Conservation (phyloP, 2,797 vertebrate species). For the Sebastes ruberrimus region DNA sequence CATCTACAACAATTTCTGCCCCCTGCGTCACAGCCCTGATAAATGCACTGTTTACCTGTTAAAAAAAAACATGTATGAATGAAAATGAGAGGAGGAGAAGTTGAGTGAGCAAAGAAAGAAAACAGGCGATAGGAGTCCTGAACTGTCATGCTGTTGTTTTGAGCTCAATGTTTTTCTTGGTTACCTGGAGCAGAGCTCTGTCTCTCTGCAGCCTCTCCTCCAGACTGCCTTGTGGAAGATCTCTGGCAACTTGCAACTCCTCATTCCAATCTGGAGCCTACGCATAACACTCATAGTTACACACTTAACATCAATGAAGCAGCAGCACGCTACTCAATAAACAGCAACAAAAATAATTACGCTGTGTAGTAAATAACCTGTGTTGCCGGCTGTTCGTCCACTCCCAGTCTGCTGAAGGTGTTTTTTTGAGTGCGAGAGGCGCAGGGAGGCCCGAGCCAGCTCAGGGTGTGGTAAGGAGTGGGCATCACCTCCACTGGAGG, state of each 20-base stretch:
- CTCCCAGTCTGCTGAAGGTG: slow-evolving; percentile 76
- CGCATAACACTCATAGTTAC: neutral
- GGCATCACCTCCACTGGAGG: slow-evolving; percentile 70
- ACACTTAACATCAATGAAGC: neutral
- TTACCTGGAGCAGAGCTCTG: slow-evolving; percentile 81
- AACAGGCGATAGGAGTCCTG: neutral
- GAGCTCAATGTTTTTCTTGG: neutral
- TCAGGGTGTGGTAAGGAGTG: slow-evolving; percentile 79
- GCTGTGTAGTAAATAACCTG: slow-evolving; percentile 69
- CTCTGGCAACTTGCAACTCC: slow-evolving; percentile 83
- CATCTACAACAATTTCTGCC: slow-evolving; percentile 81
- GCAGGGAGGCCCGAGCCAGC: slow-evolving; percentile 82
- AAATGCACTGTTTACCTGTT: slow-evolving; percentile 86
- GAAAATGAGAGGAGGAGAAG: neutral
- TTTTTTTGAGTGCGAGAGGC: slow-evolving; percentile 79
- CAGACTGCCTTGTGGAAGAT: slow-evolving; percentile 77
- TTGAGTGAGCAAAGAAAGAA: neutral
- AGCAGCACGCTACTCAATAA: neutral
- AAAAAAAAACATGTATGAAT: neutral
- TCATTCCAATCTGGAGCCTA: slow-evolving; percentile 87
- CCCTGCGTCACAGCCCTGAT: slow-evolving; percentile 77
- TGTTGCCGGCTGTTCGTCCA: slow-evolving; percentile 75
- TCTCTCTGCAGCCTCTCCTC: slow-evolving; percentile 84
- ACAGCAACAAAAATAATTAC: neutral
- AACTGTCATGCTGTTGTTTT: neutral